Evolutionary conservation across 2,888 invertebrate species (phyloP).

Genomic region (Drosophila quinaria): DNA sequence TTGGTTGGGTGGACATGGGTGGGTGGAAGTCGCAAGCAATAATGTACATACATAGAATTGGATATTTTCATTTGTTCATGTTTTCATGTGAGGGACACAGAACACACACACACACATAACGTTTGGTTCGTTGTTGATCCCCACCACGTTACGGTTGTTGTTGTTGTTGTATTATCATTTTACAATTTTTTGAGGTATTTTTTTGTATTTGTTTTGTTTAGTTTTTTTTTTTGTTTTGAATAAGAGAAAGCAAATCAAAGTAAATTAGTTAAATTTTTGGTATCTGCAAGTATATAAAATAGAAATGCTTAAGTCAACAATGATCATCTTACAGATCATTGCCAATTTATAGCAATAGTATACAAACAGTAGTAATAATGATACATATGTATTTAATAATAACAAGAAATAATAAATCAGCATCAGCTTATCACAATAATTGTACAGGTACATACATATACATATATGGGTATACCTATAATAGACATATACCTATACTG

Average conservation of each 20-base stretch:
- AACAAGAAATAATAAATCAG: slow-evolving; percentile 25
- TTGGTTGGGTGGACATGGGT: slow-evolving; percentile 52
- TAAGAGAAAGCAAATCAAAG: slow-evolving; percentile 85
- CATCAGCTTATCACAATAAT: slow-evolving; percentile 38
- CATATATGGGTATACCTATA: slow-evolving; percentile 21
- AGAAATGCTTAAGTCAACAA: slow-evolving; percentile 82
- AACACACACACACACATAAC: slow-evolving; percentile 60
- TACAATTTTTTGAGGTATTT: slow-evolving; percentile 44
- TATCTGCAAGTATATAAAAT: slow-evolving; percentile 82
- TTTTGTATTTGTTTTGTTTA: slow-evolving; percentile 38
- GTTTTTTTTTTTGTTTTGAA: slow-evolving; percentile 77
- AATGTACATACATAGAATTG: slow-evolving; percentile 77
- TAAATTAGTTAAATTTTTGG: slow-evolving; percentile 84
- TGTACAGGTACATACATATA: slow-evolving; percentile 19
- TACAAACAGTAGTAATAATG: slow-evolving; percentile 37
- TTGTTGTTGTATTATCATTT: slow-evolving; percentile 44
- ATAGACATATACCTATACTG: slow-evolving; percentile 15
- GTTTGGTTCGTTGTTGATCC: slow-evolving; percentile 51
- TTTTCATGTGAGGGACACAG: slow-evolving; percentile 49
- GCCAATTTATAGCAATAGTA: slow-evolving; percentile 67
- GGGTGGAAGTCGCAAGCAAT: slow-evolving; percentile 71
- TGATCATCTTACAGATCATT: slow-evolving; percentile 72
- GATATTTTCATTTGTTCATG: slow-evolving; percentile 58
- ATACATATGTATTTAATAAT: slow-evolving; percentile 40
- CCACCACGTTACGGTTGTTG: slow-evolving; percentile 57